Base-by-base conservation (phyloP, 2,888 invertebrate species). In the Bursaphelenchus okinawaensis region DNA sequence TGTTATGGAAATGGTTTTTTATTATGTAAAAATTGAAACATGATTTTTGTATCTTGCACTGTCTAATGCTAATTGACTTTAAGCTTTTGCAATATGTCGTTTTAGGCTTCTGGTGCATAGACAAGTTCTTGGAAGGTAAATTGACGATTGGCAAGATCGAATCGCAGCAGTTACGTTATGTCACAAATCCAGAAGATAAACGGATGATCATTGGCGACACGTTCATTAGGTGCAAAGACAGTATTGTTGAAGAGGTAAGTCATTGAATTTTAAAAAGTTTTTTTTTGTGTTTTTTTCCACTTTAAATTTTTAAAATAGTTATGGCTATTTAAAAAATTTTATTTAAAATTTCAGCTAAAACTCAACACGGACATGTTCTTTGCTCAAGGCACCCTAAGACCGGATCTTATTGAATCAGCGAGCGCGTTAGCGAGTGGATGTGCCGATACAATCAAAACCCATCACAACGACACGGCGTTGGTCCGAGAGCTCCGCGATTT, bases 201-300 rank as follows among this genome's bases (percentile, higher is more conserved):
- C 88, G 98, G 69, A 92, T 92, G 86, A 95, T 98, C 81, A 98
- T 99, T 82, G 98, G 98, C 20, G 96, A 98, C 85, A 92, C 95
- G 62, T 99, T 99, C 86, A 93, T 98, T 70, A 89, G 90, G 77
- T 87, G 87, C 60, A 81, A 80, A 55, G 81, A 79, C 57, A 55
- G 67, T 12, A 68, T 75, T 23, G 75, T 80, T 74, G 56, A 68
- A 12, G 50, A 63, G 60, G 60, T 60, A 23, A n/a, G 26, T n/a
- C n/a, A 2, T 27, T 9, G 19, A 28, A 19, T 55, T 59, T 2
- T 7, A 20, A 20, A 9, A 23, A 52, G 9, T n/a, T n/a, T n/a
- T n/a, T n/a, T n/a, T n/a, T n/a, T n/a, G n/a, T n/a, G n/a, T n/a
- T n/a, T n/a, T n/a, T 52, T 52, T 52, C n/a, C n/a, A 9, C n/a